Conservation (phyloP, 2,888 invertebrate genomes). For the Trachelus tabidus region DNA sequence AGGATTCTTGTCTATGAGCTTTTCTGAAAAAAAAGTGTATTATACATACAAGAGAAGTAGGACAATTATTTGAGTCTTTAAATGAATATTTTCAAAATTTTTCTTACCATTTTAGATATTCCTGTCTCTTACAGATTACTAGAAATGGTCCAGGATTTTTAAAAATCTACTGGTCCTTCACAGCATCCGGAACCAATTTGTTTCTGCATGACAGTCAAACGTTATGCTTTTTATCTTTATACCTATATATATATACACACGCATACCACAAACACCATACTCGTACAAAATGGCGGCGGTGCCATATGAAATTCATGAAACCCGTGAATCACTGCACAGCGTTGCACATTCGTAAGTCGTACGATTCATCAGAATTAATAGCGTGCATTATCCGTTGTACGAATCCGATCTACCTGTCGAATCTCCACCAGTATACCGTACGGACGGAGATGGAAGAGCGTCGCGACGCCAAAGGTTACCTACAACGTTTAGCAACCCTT, state of each 20-base stretch:
- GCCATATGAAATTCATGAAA: conserved; percentile 9
- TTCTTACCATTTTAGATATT: not conserved
- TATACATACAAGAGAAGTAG: not conserved
- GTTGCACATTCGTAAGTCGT: conserved; percentile 8
- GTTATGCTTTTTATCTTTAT: not conserved
- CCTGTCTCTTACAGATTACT: not conserved
- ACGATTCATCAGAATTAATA: conserved; percentile 39
- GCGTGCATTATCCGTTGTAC: conserved; percentile 33
- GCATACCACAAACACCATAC: not conserved
- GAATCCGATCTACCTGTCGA: conserved; percentile 29
- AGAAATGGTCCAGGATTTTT: not conserved
- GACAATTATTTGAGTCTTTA: not conserved
- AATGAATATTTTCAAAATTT: not conserved
- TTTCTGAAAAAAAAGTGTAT: not conserved
- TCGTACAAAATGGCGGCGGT: not conserved
- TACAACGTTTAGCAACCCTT: not conserved
- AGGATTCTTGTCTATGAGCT: not conserved
- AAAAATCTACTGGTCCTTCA: not conserved
- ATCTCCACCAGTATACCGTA: not conserved
- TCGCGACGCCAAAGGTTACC: not conserved
- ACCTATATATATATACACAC: not conserved
- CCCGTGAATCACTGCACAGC: conserved; percentile 27
- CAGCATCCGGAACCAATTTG: not conserved
- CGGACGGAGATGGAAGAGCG: not conserved
- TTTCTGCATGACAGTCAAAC: not conserved